A percentile compares a stretch with the other conserved stretches of the same genome.
These are phyloP conservation scores for Bufo gargarizans DNA, from an alignment of 2,113 vertebrate genomes.

Conservation along the genomic window DNA sequence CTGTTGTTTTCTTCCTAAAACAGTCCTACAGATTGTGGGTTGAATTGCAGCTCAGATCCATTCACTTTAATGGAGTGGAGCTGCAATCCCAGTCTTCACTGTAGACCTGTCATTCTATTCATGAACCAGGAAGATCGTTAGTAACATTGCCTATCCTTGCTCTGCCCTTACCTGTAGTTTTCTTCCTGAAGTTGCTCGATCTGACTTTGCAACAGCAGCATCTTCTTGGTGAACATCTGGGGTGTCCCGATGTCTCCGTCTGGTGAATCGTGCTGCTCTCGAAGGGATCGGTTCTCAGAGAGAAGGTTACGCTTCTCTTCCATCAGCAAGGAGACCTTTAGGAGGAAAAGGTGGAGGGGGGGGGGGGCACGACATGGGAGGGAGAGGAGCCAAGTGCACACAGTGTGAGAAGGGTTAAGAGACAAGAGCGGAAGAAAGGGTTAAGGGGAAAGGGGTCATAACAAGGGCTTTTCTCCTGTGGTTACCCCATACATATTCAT, in stretches of 20 bases:
- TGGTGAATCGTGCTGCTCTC: conserved; percentile 69
- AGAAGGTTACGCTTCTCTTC: conserved; percentile 81
- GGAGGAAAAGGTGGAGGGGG: neutral
- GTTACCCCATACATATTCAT: neutral
- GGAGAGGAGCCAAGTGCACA: conserved; percentile 16
- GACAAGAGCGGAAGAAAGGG: neutral
- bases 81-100: neutral
- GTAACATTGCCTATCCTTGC: too few relatives aligned
- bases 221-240: conserved; percentile 82
- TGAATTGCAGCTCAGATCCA: too few relatives aligned
- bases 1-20: too few relatives aligned
- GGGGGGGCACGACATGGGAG: neutral
- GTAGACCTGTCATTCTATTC: neutral
- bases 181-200: conserved; percentile 91
- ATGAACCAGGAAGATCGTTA: neutral
- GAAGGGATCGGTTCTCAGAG: conserved; percentile 73
- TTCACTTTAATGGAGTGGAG: too few relatives aligned
- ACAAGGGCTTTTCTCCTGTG: neutral
- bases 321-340: conserved; percentile 73
- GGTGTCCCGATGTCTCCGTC: conserved; percentile 70
- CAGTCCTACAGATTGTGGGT: too few relatives aligned
- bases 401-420: conserved; percentile 30
- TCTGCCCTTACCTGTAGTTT: conserved; percentile 80
- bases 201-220: conserved; percentile 87
- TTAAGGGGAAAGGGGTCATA: neutral